Evolutionary conservation across 2,113 vertebrate species (phyloP).

Genomic region (Pogona vitticeps): DNA sequence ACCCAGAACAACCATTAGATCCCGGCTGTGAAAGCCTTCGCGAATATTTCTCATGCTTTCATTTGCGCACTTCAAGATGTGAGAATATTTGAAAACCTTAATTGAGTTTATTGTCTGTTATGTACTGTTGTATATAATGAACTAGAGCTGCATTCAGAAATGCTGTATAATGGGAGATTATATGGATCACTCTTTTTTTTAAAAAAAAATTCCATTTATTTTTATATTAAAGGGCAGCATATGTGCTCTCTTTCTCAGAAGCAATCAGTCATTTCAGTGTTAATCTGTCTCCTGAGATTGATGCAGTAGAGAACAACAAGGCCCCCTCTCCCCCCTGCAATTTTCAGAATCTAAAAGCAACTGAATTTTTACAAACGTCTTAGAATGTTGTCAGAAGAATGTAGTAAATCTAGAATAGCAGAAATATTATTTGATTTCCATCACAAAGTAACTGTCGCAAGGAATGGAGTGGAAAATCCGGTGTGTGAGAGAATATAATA

Average conservation of each 20-base stretch:
- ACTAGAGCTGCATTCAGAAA: conserved; percentile 54
- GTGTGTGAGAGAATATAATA: too few relatives aligned
- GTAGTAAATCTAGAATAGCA: too few relatives aligned
- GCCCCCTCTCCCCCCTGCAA: conserved; percentile 17
- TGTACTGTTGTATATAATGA: conserved; percentile 44
- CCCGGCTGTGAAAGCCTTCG: too few relatives aligned
- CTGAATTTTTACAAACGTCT: conserved; percentile 36
- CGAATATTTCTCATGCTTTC: conserved; percentile 57
- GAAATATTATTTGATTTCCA: too few relatives aligned
- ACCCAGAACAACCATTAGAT: too few relatives aligned
- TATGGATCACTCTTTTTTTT: conserved; percentile 49
- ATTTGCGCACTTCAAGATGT: conserved; percentile 51
- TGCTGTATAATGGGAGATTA: conserved; percentile 39
- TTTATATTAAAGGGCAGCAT: conserved; percentile 31
- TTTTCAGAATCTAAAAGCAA: conserved; percentile 40
- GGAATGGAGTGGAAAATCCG: too few relatives aligned
- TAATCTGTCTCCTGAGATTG: conserved; percentile 35
- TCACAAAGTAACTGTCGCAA: too few relatives aligned
- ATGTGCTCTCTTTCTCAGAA: conserved; percentile 47
- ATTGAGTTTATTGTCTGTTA: conserved; percentile 59
- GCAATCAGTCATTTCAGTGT: conserved; percentile 30
- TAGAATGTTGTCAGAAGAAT: too few relatives aligned
- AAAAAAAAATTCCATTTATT: conserved; percentile 2
- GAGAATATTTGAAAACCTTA: conserved; percentile 47
- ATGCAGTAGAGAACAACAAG: conserved; percentile 17